These are phyloP conservation scores for Calliphora vicina DNA, from an alignment of 1,140 invertebrate species.

Conservation along the genomic window DNA sequence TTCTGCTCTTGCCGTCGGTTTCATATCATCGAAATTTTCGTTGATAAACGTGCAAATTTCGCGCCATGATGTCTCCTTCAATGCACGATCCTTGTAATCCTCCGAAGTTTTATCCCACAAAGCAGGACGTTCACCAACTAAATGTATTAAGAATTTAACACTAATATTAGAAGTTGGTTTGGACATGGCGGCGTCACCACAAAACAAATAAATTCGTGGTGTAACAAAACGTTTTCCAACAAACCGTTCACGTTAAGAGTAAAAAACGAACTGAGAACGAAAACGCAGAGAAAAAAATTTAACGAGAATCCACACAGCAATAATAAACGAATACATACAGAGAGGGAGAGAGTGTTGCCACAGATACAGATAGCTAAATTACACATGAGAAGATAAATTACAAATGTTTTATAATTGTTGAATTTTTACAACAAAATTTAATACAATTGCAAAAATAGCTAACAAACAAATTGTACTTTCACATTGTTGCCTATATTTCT, in stretches of 20 bases:
- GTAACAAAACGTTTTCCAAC: neutral
- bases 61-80: neutral
- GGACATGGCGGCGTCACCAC: neutral
- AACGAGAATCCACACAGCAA: neutral
- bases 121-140: neutral
- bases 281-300: neutral
- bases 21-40: neutral
- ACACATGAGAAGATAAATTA: too few species aligned
- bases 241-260: neutral
- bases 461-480: too few species aligned
- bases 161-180: neutral
- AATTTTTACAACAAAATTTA: too few species aligned
- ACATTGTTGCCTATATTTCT: too few species aligned
- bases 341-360: neutral
- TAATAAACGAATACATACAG: neutral
- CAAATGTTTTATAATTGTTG: too few species aligned
- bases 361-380: too few species aligned
- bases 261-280: neutral
- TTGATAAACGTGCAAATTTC: neutral
- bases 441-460: too few species aligned
- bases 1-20: neutral
- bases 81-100: neutral
- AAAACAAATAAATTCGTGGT: neutral
- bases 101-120: constrained; percentile 2
- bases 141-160: neutral